Evolutionary conservation across 2,113 vertebrate genomes (phyloP).

Genomic region (Ictalurus punctatus): DNA sequence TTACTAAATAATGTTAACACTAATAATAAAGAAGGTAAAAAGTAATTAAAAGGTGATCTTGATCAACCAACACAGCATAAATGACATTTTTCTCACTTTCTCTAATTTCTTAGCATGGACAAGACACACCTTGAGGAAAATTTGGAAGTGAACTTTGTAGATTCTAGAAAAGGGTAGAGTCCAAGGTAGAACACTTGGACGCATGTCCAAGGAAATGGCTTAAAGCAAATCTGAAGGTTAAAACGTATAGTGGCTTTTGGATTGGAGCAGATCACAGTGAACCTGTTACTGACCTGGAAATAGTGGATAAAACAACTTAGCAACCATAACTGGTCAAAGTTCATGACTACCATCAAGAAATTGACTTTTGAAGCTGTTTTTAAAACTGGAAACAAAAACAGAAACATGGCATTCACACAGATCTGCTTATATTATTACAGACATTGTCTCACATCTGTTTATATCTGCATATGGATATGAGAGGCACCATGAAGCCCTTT

Average conservation of each 20-base stretch:
- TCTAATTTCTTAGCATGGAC: slow-evolving; percentile 22
- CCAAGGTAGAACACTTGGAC: neutral
- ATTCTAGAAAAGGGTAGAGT: slow-evolving; percentile 20
- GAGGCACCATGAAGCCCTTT: neutral
- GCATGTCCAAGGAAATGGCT: slow-evolving; percentile 50
- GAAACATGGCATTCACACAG: slow-evolving; percentile 41
- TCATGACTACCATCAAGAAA: slow-evolving; percentile 52
- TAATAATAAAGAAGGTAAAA: neutral
- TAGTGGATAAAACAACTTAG: slow-evolving; percentile 40
- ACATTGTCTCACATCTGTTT: slow-evolving; percentile 45
- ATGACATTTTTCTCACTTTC: neutral
- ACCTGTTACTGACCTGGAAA: slow-evolving; percentile 33
- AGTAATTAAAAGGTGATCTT: neutral
- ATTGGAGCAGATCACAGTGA: slow-evolving; percentile 21
- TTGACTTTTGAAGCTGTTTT: slow-evolving; percentile 57
- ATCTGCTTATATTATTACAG: slow-evolving; percentile 39
- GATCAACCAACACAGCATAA: slow-evolving; percentile 1
- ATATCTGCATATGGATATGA: neutral
- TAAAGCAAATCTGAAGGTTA: slow-evolving; percentile 55
- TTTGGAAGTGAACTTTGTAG: slow-evolving; percentile 18
- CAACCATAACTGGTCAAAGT: slow-evolving; percentile 47
- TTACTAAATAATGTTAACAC: neutral
- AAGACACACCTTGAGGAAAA: slow-evolving; percentile 9
- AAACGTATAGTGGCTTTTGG: slow-evolving; percentile 36
- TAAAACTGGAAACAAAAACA: slow-evolving; percentile 35